A percentile compares a stretch with the other conserved stretches of the same genome.
Conservation (phyloP, 2,888 invertebrate genomes). For the Chelonus formosanus region DNA sequence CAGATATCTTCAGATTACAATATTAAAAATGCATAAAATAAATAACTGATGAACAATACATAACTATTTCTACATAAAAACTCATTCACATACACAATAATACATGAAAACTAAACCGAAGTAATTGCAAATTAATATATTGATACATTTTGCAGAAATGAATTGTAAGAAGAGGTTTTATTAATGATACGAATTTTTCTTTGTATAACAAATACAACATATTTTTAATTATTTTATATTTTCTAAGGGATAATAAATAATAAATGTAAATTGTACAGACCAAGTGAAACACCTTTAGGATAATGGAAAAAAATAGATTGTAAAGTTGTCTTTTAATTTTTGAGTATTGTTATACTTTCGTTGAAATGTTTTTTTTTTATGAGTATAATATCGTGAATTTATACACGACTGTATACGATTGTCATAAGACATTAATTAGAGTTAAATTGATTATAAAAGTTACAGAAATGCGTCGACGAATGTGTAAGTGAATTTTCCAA, state of each 20-base stretch:
- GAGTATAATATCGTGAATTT: constrained; percentile 2
- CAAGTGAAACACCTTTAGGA: constrained; percentile 24
- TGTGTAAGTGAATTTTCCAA: constrained; percentile 1
- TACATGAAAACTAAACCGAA: constrained; percentile 48
- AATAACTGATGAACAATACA: constrained; percentile 28
- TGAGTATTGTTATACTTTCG: constrained; percentile 21
- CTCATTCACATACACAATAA: constrained; percentile 41
- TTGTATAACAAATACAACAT: too few species aligned
- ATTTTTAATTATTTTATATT: neutral
- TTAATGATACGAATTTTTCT: too few species aligned
- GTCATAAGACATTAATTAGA: constrained; percentile 14
- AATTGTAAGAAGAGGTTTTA: constrained; percentile 9
- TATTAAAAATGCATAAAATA: constrained; percentile 16
- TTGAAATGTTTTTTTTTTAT: constrained; percentile 25
- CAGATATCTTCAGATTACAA: constrained; percentile 19
- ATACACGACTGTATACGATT: constrained; percentile 24
- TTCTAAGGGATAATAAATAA: neutral
- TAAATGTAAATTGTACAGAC: constrained; percentile 32
- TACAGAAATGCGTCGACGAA: constrained; percentile 5
- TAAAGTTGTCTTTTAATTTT: constrained; percentile 24
- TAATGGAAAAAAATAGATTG: constrained; percentile 30
- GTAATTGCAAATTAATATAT: constrained; percentile 53
- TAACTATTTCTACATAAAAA: constrained; percentile 27
- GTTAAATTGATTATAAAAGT: constrained; percentile 1
- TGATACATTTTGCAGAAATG: constrained; percentile 47